These are phyloP conservation scores for Grus americana DNA, from an alignment of 2,113 vertebrate species.

Conservation along the genomic window DNA sequence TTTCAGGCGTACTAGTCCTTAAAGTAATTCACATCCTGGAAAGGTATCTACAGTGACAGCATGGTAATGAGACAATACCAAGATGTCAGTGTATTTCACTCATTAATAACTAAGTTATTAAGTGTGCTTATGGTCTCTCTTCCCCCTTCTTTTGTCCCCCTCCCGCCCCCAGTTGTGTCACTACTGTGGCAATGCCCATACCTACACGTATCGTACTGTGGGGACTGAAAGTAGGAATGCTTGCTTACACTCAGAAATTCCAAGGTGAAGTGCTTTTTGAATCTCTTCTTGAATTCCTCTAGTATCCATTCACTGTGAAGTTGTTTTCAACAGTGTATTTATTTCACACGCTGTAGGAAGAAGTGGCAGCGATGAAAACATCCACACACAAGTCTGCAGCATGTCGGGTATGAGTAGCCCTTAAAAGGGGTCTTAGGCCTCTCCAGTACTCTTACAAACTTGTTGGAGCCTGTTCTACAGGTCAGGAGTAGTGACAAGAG, in stretches of 20 bases:
- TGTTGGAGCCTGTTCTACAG: not conserved
- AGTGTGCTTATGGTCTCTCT: not conserved
- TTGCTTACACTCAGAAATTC: not conserved
- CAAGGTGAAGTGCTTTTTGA: not conserved
- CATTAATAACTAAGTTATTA: not conserved
- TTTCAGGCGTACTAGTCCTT: not conserved
- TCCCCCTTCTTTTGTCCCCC: not conserved
- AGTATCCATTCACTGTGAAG: not conserved
- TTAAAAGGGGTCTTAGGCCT: not conserved
- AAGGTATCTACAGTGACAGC: not conserved
- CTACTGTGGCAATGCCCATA: not conserved
- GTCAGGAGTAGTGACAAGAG: not conserved
- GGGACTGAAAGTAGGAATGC: not conserved
- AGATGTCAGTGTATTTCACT: not conserved
- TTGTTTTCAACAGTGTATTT: not conserved
- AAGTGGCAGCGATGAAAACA: not conserved
- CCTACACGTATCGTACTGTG: accelerated
- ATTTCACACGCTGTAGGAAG: not conserved
- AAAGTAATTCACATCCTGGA: not conserved
- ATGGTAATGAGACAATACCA: not conserved
- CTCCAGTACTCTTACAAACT: not conserved
- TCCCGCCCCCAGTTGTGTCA: not conserved
- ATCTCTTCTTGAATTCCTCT: not conserved
- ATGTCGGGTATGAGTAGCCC: not conserved
- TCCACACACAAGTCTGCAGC: not conserved